Evolutionary conservation across 2,113 vertebrate species (phyloP), one percentile per base, ranked within the genome.

Genomic region (Vombatus ursinus): DNA sequence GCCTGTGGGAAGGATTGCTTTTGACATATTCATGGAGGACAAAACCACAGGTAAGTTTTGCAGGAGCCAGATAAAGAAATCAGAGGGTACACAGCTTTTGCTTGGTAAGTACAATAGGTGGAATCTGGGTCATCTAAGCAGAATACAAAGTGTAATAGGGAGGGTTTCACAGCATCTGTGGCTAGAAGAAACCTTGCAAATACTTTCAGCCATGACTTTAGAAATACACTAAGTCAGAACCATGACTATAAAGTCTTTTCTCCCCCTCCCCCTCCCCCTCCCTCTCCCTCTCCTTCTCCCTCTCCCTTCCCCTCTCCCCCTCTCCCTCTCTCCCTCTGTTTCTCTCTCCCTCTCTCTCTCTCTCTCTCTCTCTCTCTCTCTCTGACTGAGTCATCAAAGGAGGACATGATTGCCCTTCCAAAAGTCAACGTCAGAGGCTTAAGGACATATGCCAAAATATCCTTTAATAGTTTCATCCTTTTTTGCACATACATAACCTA

Each of bases 1-100:
- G 25, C 99, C 99, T 8, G 95, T 98, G 0, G 99, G 99, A 10
- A 99, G 99, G 94, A 98, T 99, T 0, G 98, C 98, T 95, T 99
- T 99, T 0, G 98, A 99, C 95, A 97, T 99, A 97, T 97, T 98
- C 94, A n/a, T 98, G 97, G 98, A 99, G 95, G 99, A 99, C 96
- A 99, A 98, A 97, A 98, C 98, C 57, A 23, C 98, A 98, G 98
- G 99, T 99, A 92, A 93, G 22, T 0, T 10, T 28, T 57, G 91
- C 47, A 0, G 24, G 1, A 0, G 1, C 91, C 49, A 19, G 53
- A 24, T 1, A 19, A 11, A 23, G 95, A 68, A 47, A 25, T 52
- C 84, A 23, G 37, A 9, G 92, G 53, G 8, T n/a, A 68, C 61
- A 68, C 12, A n/a, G 61, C 1, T 68, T 68, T 68, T 3, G 61